phyloP scores from a whole-genome alignment of 2,113 vertebrate genomes.

The Lagopus leucura region DNA sequence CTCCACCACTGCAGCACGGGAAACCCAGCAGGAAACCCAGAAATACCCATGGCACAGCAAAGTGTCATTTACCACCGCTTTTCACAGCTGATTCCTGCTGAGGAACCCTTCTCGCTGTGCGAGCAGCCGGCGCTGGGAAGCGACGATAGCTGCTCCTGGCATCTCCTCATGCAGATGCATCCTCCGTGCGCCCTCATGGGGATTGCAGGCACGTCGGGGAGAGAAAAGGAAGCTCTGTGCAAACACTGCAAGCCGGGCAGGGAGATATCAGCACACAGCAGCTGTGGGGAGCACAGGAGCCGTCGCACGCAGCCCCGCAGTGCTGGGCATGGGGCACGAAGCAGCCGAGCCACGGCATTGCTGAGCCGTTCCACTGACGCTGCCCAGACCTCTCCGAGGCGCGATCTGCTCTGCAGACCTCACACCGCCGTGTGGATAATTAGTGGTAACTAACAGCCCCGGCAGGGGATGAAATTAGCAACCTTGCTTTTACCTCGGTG shows the following conservation, averaged over 20 bases:
- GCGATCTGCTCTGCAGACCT: neutral
- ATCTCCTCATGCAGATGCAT: neutral
- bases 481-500: neutral
- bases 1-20: neutral
- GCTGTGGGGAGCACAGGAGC: neutral
- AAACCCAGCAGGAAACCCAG: neutral
- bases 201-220: neutral
- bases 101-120: accelerated
- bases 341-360: too few species aligned
- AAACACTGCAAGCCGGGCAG: accelerated
- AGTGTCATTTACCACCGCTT: neutral
- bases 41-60: neutral
- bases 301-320: accelerated
- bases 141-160: neutral
- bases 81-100: neutral
- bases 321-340: too few species aligned
- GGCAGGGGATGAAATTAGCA: neutral
- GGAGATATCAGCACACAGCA: neutral
- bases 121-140: neutral
- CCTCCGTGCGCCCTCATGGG: neutral
- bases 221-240: neutral
- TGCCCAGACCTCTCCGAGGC: neutral
- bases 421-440: accelerated
- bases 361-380: neutral
- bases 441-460: neutral